Percentiles rank a stretch among this genome's conserved stretches.
phyloP scores from a whole-genome alignment of 2,888 invertebrate genomes.

The Rhopalosiphum nymphaeae region DNA sequence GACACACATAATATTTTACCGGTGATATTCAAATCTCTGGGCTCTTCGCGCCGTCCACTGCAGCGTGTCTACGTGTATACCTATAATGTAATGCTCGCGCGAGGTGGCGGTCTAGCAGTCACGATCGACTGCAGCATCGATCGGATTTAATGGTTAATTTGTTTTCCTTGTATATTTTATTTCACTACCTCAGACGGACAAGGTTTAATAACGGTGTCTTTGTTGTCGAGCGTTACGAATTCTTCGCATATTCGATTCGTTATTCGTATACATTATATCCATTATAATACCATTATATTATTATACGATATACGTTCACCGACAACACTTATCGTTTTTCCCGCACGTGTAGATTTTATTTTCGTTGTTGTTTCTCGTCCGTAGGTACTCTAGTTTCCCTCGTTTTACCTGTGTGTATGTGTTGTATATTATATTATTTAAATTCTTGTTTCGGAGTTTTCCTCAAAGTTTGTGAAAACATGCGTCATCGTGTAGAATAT shows the following conservation, averaged over 20 bases:
- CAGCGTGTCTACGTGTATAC: not conserved
- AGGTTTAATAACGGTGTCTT: not conserved
- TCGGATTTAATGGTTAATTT: not conserved
- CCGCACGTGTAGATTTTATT: not conserved
- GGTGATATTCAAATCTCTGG: not conserved
- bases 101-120: not conserved
- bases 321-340: not conserved
- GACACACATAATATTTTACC: conserved; percentile 5
- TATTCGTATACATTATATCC: not conserved
- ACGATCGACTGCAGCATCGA: conserved; percentile 3
- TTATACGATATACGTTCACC: not conserved
- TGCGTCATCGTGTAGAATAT: not conserved
- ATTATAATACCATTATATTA: not conserved
- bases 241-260: not conserved
- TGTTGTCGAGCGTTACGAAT: not conserved
- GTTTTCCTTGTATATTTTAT: not conserved
- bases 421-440: not conserved
- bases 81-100: not conserved
- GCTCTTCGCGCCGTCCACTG: not conserved
- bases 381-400: not conserved
- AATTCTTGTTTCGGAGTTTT: conserved; percentile 22
- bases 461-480: conserved; percentile 28
- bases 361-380: not conserved
- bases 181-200: not conserved
- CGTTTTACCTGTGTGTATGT: not conserved